Percentiles rank a stretch among this genome's conserved stretches.
Conservation (phyloP, 2,113 vertebrate species). For the Triplophysa siluroides region DNA sequence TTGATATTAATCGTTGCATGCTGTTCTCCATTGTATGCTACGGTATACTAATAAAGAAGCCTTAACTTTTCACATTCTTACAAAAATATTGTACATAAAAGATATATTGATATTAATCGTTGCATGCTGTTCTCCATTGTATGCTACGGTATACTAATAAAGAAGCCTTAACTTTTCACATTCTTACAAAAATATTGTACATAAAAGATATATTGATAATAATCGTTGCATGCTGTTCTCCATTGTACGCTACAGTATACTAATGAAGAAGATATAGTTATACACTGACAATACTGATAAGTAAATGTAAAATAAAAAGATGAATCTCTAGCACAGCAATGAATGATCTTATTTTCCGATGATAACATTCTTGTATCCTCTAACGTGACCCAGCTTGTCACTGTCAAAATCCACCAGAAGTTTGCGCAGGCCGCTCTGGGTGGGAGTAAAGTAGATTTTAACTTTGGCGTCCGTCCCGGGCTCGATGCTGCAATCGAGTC, state of each 20-base stretch:
- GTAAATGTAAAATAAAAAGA: background rate
- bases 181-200: slow-evolving; percentile 15
- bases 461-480: slow-evolving; percentile 75
- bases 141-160: too few relatives aligned
- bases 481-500: slow-evolving; percentile 65
- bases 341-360: slow-evolving; percentile 69
- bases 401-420: slow-evolving; percentile 91
- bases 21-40: too few relatives aligned
- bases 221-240: too few relatives aligned
- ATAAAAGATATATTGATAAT: background rate
- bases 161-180: slow-evolving; percentile 15
- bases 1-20: too few relatives aligned
- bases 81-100: slow-evolving; percentile 9
- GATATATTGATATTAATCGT: background rate
- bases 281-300: background rate
- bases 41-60: background rate
- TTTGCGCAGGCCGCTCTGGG: slow-evolving; percentile 76
- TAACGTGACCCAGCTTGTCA: slow-evolving; percentile 81
- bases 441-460: slow-evolving; percentile 81
- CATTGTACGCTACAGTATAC: too few relatives aligned
- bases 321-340: background rate
- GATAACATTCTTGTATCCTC: slow-evolving; percentile 87
- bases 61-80: slow-evolving; percentile 31
- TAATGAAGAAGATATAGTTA: background rate
- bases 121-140: too few relatives aligned